These are phyloP conservation scores for Diaperis boleti DNA, from an alignment of 2,888 invertebrate species.

Conservation along the genomic window DNA sequence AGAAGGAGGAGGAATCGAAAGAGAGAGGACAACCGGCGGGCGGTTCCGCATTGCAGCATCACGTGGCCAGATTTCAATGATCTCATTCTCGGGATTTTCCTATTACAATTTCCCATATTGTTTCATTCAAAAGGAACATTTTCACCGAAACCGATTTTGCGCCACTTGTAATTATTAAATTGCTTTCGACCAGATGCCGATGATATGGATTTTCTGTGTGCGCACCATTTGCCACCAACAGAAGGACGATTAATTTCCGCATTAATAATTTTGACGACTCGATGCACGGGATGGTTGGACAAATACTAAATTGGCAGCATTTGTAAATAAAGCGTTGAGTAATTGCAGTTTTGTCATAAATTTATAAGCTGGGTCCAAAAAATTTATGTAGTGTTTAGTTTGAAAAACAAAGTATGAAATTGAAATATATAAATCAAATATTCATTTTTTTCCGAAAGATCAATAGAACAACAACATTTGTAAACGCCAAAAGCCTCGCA, in stretches of 20 bases:
- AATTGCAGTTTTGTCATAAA: too few species aligned
- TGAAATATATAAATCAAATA: too few species aligned
- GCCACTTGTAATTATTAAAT: constrained; percentile 17
- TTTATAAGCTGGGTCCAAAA: too few species aligned
- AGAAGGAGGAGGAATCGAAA: constrained; percentile 26
- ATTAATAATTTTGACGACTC: constrained; percentile 5
- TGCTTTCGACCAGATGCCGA: constrained; percentile 4
- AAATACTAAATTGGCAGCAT: neutral
- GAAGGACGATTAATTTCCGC: constrained; percentile 10
- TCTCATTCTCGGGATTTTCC: constrained; percentile 42
- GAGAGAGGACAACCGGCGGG: constrained; percentile 41
- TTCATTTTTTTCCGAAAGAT: too few species aligned
- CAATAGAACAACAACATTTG: too few species aligned
- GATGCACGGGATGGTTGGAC: neutral
- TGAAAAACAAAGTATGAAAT: too few species aligned
- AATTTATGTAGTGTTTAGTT: too few species aligned
- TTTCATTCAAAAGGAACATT: constrained; percentile 19
- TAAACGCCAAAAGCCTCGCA: too few species aligned
- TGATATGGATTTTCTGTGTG: constrained; percentile 14
- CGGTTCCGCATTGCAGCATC: constrained; percentile 53
- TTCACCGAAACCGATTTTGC: constrained; percentile 6
- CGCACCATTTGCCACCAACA: constrained; percentile 3
- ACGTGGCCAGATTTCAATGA: constrained; percentile 47
- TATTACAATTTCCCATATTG: constrained; percentile 28
- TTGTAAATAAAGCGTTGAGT: too few species aligned